Percentiles rank a stretch among this genome's conserved stretches.
phyloP scores from a whole-genome alignment of 2,888 invertebrate genomes.

The Hymenopus coronatus region DNA sequence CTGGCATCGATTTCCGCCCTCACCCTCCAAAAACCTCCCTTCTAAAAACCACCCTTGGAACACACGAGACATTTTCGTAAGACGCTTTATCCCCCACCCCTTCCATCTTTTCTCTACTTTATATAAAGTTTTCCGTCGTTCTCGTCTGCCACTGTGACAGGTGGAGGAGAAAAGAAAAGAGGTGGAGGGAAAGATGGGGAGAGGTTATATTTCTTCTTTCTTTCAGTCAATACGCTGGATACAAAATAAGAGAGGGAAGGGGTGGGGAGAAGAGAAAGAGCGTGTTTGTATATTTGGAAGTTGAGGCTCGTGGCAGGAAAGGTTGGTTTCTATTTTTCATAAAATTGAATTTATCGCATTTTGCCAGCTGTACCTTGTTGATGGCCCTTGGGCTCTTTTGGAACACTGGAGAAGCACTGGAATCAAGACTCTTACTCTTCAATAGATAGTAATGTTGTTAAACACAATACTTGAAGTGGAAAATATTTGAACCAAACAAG shows the following conservation, averaged over 20 bases:
- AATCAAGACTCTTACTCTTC: neutral
- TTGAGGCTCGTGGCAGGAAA: slow-evolving; percentile 19
- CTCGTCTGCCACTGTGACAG: slow-evolving; percentile 30
- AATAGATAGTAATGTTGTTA: neutral
- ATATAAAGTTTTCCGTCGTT: slow-evolving; percentile 30
- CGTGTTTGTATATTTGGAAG: slow-evolving; percentile 24
- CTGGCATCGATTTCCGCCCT: slow-evolving; percentile 25
- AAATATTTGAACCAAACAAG: too few relatives aligned
- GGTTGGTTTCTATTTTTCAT: slow-evolving; percentile 24
- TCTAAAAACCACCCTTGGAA: slow-evolving; percentile 18
- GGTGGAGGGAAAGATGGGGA: neutral
- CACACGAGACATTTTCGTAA: slow-evolving; percentile 27
- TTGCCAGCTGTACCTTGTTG: slow-evolving; percentile 9
- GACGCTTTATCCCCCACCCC: slow-evolving; percentile 16
- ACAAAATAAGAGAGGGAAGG: slow-evolving; percentile 25
- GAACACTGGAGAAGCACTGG: neutral
- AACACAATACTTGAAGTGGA: neutral
- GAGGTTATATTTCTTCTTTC: slow-evolving; percentile 26
- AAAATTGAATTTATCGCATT: slow-evolving; percentile 31
- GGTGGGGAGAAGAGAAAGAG: slow-evolving; percentile 23
- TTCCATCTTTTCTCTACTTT: slow-evolving; percentile 27
- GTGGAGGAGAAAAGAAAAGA: slow-evolving; percentile 14
- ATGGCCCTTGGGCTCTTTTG: neutral
- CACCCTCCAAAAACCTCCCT: neutral
- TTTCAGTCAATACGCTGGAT: slow-evolving; percentile 29